Evolutionary conservation across 2,797 vertebrate species (phyloP).

Genomic region (Chelon labrosus): DNA sequence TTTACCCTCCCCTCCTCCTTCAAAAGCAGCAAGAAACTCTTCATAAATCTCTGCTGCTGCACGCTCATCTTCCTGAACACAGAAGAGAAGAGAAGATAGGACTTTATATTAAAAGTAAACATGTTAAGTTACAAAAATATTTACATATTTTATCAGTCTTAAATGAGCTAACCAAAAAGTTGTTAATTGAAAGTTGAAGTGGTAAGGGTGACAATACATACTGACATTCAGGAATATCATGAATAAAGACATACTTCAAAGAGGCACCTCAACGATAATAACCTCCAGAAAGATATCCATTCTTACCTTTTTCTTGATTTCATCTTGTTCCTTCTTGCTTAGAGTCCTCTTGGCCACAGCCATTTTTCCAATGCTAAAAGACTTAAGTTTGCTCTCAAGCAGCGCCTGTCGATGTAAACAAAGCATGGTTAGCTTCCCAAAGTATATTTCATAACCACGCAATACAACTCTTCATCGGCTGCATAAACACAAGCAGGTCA

Average conservation of each 20-base stretch:
- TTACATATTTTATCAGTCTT: too few species aligned
- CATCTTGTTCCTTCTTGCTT: slow-evolving; percentile 98
- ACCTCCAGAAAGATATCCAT: rapidly evolving
- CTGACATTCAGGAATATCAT: too few species aligned
- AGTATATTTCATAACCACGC: not conserved
- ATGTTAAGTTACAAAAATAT: too few species aligned
- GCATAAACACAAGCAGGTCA: not conserved
- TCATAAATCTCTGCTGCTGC: slow-evolving; percentile 99
- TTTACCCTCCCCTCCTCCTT: slow-evolving; percentile 96
- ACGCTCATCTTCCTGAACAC: slow-evolving; percentile 94
- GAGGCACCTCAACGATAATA: not conserved
- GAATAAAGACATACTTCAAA: not conserved
- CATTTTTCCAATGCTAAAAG: slow-evolving; percentile 98
- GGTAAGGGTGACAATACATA: too few species aligned
- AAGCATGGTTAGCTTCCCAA: not conserved
- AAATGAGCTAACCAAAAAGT: too few species aligned
- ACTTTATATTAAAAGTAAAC: too few species aligned
- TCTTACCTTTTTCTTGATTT: slow-evolving; percentile 97
- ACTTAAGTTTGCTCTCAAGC: slow-evolving; percentile 96
- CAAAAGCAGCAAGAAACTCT: slow-evolving; percentile 98
- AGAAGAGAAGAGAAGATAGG: not conserved
- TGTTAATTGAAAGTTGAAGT: too few species aligned
- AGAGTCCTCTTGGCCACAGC: slow-evolving; percentile 95
- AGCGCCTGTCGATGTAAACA: slow-evolving; percentile 86
- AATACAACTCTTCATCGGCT: not conserved